These are phyloP conservation scores for Melanotaenia boesemani DNA, from an alignment of 2,797 vertebrate genomes.

Conservation along the genomic window DNA sequence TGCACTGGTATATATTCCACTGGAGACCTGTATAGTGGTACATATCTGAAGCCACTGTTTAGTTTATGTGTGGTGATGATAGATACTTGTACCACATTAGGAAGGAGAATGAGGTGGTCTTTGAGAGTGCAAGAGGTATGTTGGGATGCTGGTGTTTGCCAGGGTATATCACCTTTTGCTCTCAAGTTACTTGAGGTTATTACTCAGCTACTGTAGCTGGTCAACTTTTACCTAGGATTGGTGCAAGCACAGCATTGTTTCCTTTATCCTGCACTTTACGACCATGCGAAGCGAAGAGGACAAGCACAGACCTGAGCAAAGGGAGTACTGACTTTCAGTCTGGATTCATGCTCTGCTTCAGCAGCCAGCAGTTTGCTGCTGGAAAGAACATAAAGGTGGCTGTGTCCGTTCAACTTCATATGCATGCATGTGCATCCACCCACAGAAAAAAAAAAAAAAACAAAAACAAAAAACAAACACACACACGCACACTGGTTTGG, in stretches of 20 bases:
- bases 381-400: constrained; percentile 66
- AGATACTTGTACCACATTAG: constrained; percentile 15
- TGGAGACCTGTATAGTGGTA: background rate
- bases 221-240: constrained; percentile 27
- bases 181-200: constrained; percentile 25
- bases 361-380: constrained; percentile 67
- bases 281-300: constrained; percentile 36
- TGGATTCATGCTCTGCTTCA: constrained; percentile 48
- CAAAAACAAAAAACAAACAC: constrained; percentile 24
- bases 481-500: constrained; percentile 32
- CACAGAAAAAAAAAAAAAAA: constrained; percentile 15
- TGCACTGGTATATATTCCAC: background rate
- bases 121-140: background rate
- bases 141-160: background rate
- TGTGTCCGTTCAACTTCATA: constrained; percentile 70
- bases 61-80: constrained; percentile 34
- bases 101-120: background rate
- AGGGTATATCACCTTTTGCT: constrained; percentile 29
- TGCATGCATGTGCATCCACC: constrained; percentile 66
- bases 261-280: constrained; percentile 20
- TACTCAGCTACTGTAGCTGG: constrained; percentile 10
- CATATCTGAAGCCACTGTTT: background rate
- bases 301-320: constrained; percentile 66
- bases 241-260: constrained; percentile 30
- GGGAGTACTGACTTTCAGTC: constrained; percentile 68